Percentiles rank a stretch among this genome's conserved stretches.
phyloP scores from a whole-genome alignment of 2,113 vertebrate genomes.

The Ardeotis arabs region DNA sequence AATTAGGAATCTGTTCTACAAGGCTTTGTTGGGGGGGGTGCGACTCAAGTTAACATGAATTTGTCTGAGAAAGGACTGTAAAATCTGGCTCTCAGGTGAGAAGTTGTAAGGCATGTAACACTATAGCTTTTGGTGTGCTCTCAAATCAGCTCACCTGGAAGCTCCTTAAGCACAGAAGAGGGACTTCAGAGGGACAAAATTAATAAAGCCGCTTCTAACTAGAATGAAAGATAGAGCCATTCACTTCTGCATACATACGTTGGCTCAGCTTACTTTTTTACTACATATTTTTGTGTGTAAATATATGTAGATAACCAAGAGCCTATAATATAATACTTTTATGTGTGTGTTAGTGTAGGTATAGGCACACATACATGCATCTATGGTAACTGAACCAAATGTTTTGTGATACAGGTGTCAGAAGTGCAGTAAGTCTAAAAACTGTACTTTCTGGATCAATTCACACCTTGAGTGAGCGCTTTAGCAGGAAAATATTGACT shows the following conservation, averaged over 20 bases:
- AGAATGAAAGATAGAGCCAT: background rate
- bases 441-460: constrained; percentile 19
- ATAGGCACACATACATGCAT: background rate
- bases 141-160: background rate
- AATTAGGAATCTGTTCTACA: background rate
- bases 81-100: background rate
- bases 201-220: background rate
- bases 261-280: background rate
- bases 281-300: background rate
- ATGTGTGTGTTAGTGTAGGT: background rate
- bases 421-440: background rate
- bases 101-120: background rate
- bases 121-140: background rate
- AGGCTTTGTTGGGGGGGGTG: background rate
- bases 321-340: background rate
- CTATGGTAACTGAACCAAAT: background rate
- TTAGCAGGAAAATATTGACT: background rate
- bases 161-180: background rate
- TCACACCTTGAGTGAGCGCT: background rate
- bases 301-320: background rate
- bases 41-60: background rate
- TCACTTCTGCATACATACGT: background rate
- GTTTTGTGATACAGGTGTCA: constrained; percentile 3
- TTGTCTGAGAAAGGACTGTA: background rate
- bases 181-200: background rate